Percentiles rank a stretch among this genome's conserved stretches.
phyloP scores from a whole-genome alignment of 2,888 invertebrate species.

The Lithophane semibrunnea region DNA sequence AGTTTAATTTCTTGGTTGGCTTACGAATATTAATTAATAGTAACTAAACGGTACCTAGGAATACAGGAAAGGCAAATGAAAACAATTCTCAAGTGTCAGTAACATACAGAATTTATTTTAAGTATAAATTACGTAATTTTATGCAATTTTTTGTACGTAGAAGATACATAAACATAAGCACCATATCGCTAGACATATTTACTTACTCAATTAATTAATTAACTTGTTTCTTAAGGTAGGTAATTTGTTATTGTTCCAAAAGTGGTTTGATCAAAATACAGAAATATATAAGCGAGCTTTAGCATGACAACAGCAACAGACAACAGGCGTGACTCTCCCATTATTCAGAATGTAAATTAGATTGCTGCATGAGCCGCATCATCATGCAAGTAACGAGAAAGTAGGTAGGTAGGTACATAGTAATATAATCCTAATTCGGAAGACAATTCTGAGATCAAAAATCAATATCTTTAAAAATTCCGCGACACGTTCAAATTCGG shows the following conservation, averaged over 20 bases:
- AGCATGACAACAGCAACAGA: conserved; percentile 1
- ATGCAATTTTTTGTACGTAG: conserved; percentile 39
- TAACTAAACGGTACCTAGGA: not conserved
- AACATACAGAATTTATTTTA: conserved; percentile 46
- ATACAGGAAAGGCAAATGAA: conserved; percentile 26
- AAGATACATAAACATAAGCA: conserved; percentile 23
- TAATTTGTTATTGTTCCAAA: conserved; percentile 17
- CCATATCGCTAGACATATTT: conserved; percentile 20
- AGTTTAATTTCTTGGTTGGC: not conserved
- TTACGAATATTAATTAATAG: not conserved
- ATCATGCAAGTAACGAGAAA: not conserved
- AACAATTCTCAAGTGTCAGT: conserved; percentile 24
- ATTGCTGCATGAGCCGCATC: not conserved
- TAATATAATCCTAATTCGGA: conserved; percentile 1
- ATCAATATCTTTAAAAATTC: not conserved
- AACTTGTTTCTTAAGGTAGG: conserved; percentile 6
- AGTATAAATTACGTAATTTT: conserved; percentile 31
- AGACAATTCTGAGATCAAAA: not conserved
- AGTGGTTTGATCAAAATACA: not conserved
- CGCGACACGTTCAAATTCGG: not conserved
- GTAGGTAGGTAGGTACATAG: not conserved
- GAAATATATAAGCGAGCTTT: conserved; percentile 2
- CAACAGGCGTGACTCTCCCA: not conserved
- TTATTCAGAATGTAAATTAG: not conserved
- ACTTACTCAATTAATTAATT: not conserved